These are phyloP conservation scores for Tillus elongatus DNA, from an alignment of 2,888 invertebrate genomes.

Conservation along the genomic window DNA sequence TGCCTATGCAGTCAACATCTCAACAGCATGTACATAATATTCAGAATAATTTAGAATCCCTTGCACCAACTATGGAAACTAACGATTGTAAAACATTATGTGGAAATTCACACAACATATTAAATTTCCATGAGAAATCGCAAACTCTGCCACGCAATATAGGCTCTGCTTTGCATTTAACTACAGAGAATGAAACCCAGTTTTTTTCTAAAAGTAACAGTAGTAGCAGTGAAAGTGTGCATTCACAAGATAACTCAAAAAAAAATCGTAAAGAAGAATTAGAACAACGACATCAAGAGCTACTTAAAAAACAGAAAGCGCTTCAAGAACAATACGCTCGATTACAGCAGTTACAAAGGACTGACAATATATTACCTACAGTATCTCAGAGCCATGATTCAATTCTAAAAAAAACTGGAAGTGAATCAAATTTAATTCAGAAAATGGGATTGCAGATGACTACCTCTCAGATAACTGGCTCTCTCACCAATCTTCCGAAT, in stretches of 20 bases:
- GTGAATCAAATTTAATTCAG: slow-evolving; percentile 75
- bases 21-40: slow-evolving; percentile 41
- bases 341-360: slow-evolving; percentile 77
- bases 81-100: slow-evolving; percentile 41
- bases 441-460: slow-evolving; percentile 68
- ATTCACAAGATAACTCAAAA: slow-evolving; percentile 60
- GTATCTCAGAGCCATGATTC: slow-evolving; percentile 54
- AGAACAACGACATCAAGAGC: slow-evolving; percentile 81
- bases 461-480: slow-evolving; percentile 49
- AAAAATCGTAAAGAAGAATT: slow-evolving; percentile 61
- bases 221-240: slow-evolving; percentile 67
- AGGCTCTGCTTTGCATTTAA: slow-evolving; percentile 37
- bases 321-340: slow-evolving; percentile 87
- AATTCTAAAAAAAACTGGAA: slow-evolving; percentile 74
- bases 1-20: slow-evolving; percentile 51
- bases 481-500: slow-evolving; percentile 53
- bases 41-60: slow-evolving; percentile 38
- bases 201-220: slow-evolving; percentile 53
- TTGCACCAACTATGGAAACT: slow-evolving; percentile 40
- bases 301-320: slow-evolving; percentile 77
- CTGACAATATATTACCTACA: slow-evolving; percentile 55
- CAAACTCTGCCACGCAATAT: slow-evolving; percentile 41
- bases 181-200: slow-evolving; percentile 28
- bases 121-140: slow-evolving; percentile 30
- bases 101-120: slow-evolving; percentile 28